These are phyloP conservation scores for Cacatua alba DNA, from an alignment of 2,113 vertebrate species.

Conservation along the genomic window DNA sequence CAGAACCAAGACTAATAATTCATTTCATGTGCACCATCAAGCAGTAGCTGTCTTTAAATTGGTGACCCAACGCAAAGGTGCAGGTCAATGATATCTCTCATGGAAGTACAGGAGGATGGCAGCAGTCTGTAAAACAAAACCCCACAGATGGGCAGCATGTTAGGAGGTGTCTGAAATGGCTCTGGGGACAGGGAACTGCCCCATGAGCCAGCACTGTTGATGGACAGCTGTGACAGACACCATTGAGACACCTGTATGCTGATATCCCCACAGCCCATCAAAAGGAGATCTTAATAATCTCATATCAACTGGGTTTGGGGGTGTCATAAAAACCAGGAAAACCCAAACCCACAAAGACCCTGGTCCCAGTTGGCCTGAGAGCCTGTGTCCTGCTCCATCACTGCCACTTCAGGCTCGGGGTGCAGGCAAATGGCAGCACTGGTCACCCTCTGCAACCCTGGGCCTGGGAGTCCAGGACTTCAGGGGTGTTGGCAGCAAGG, in stretches of 20 bases:
- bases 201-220: background rate
- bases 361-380: background rate
- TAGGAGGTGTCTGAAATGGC: background rate
- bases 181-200: background rate
- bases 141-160: background rate
- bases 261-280: background rate
- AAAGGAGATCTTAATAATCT: background rate
- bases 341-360: background rate
- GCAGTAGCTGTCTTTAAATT: background rate
- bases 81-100: background rate
- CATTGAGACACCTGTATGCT: background rate
- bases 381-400: background rate
- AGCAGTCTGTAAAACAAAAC: background rate
- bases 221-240: background rate
- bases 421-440: background rate
- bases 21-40: background rate
- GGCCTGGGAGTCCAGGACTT: background rate
- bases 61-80: background rate
- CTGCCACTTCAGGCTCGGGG: background rate
- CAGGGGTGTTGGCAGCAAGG: background rate
- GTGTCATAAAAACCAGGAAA: background rate
- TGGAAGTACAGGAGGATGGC: background rate
- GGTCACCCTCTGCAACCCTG: background rate
- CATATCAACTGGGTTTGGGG: background rate
- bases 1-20: background rate